These are phyloP conservation scores for Enteromius unitaeniatus DNA, from an alignment of 2,797 vertebrate genomes.

Conservation along the genomic window DNA sequence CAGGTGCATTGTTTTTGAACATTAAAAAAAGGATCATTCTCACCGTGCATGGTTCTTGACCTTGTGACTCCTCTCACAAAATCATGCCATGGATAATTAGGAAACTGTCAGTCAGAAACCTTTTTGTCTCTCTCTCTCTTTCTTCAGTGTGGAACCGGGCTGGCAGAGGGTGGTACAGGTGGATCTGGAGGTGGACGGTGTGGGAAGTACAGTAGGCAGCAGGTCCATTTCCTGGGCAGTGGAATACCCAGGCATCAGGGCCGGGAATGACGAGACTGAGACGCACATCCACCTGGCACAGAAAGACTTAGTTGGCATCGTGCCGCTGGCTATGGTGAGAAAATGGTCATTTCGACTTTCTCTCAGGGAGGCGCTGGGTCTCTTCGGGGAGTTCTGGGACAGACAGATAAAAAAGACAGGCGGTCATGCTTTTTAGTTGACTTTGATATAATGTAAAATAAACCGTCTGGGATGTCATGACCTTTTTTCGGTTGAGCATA, in stretches of 20 bases:
- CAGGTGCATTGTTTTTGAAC: neutral
- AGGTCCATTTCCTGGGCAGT: constrained; percentile 95
- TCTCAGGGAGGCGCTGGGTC: constrained; percentile 5
- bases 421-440: neutral
- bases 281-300: constrained; percentile 90
- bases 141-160: constrained; percentile 80
- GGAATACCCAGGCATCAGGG: constrained; percentile 86
- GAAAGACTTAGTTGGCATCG: constrained; percentile 89
- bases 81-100: neutral
- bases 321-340: constrained; percentile 94
- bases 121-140: constrained; percentile 10
- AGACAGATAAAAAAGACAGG: constrained; percentile 15
- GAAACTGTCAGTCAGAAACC: neutral
- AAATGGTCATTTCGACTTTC: neutral
- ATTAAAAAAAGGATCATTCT: neutral
- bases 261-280: constrained; percentile 80
- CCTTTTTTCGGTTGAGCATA: neutral
- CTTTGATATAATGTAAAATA: constrained; percentile 9
- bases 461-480: neutral
- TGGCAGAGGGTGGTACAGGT: constrained; percentile 89
- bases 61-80: neutral
- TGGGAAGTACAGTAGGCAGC: constrained; percentile 86
- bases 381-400: neutral
- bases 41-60: neutral
- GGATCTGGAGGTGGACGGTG: constrained; percentile 89